Conservation (phyloP, 2,797 vertebrate genomes). For the Peromyscus aztecus region DNA sequence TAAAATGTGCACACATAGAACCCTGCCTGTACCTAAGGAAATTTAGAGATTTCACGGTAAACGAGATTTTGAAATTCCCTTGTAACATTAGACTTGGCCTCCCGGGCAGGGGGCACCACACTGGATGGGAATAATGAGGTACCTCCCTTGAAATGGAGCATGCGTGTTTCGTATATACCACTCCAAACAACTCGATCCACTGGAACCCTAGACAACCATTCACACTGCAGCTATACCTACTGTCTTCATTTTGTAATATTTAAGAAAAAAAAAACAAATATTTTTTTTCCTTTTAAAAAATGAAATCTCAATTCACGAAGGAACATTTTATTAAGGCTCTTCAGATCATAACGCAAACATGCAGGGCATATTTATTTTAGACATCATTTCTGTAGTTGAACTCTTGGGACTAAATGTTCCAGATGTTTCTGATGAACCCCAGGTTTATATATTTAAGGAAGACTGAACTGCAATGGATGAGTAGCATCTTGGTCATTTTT, state of each 20-base stretch:
- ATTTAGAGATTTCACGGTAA: background rate
- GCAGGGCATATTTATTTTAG: background rate
- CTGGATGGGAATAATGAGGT: background rate
- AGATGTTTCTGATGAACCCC: background rate
- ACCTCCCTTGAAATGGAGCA: background rate
- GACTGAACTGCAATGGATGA: background rate
- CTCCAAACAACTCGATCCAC: background rate
- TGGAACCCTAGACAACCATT: fast-evolving
- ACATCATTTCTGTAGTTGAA: background rate
- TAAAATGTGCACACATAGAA: background rate
- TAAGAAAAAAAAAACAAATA: background rate
- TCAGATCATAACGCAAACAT: background rate
- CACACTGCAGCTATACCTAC: background rate
- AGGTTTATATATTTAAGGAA: background rate
- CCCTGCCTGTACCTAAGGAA: background rate
- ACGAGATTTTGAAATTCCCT: background rate
- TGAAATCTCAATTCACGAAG: slow-evolving; percentile 9
- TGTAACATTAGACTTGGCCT: background rate
- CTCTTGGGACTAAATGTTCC: background rate
- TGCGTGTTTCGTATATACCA: fast-evolving
- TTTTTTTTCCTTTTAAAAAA: slow-evolving; percentile 26
- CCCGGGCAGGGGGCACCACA: fast-evolving
- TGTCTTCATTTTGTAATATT: background rate
- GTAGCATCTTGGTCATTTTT: background rate
- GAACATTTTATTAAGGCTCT: background rate